Base-by-base conservation (phyloP, 1,140 invertebrate genomes). In the Drosophila sechellia region DNA sequence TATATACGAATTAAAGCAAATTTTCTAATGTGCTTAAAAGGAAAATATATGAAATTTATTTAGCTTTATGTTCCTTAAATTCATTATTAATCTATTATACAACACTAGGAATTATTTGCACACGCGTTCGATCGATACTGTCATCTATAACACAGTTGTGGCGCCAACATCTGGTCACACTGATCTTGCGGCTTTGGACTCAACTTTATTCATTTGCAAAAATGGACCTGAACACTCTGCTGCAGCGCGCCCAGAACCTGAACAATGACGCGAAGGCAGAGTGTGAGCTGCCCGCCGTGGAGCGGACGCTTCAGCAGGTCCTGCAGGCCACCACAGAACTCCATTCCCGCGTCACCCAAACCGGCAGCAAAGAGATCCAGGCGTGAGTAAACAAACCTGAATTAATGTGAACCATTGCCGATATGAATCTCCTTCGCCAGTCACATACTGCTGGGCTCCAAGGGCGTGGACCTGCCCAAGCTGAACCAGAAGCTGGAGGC, bases 381-480 rank as follows among this genome's bases (percentile, higher is more conserved):
- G 98, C 98, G 97, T 98, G 94, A 95, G 95, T 93, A 46, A 25
- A 54, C 17, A 17, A 59, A 42, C 3, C 17, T 0, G 8, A 40
- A 39, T 0, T n/a, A 4, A 35, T n/a, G 0, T 15, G 10, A 42
- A 8, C 15, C 1, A 11, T 31, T 5, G 58, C 0, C 5, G 3
- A 46, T n/a, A 59, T 1, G 2, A 10, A 48, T 22, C 11, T 27
- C 8, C 0, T 72, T 27, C 1, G 13, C 22, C 90, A 98, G 97
- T 0, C 97, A 98, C 81, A 95, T 99, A 20, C 92, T 99, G 31
- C 94, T 99, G 63, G 98, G 98, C 6, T 97, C 97, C 0, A 96
- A 97, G 94, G 98, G 98, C 2, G 96, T 98, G 81, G 97, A 98
- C 93, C 93, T 99, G n/a, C 96, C 97, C 17, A 96, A 97, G 93